Base-by-base conservation (phyloP, 2,113 vertebrate genomes). In the Nematolebias whitei region DNA sequence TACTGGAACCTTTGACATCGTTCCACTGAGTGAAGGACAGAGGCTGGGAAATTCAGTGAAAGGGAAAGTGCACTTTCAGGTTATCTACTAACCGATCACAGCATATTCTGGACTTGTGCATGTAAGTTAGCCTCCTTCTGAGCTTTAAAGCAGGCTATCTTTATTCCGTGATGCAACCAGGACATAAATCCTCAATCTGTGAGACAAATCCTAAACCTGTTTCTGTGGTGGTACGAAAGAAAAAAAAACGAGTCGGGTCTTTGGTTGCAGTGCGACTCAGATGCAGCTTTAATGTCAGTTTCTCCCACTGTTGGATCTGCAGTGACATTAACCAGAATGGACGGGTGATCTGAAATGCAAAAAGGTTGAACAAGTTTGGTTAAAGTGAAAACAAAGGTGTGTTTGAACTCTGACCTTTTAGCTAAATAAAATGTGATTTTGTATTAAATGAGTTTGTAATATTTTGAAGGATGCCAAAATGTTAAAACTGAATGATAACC, bases 141-240 rank as follows among this genome's bases (percentile, higher is more conserved):
- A 53, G 66, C 54, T 53, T 23, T 24, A 44, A 64, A 66, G 65
- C 65, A 53, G 70, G 61, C 48, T 60, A 60, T 80, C 71, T 78
- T 68, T 54, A 59, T 77, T 76, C 77, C 66, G 72, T 72, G 64
- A 69, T 58, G 60, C 62, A 71, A 74, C 68, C 68, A 61, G 41
- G 74, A 75, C 48, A 52, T 61, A 78, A 80, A 87, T 78, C 71
- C 74, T 35, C 58, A 56, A 63, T 51, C 71, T 63, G 65, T 1
- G 18, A 74, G 74, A 82, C 72, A 85, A 83, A 88, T 82, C 67
- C 79, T 79, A 63, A 68, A 59, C 63, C 65, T 67, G 78, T 53
- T 67, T 60, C 60, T 61, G 49, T 29, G 69, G 24, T 65, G 32
- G 32, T 35, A 35, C 9, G 9, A 35, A 29, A 29, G 50, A 82